Conservation (phyloP, 2,888 invertebrate genomes). For the Entomobrya multifasciata region DNA sequence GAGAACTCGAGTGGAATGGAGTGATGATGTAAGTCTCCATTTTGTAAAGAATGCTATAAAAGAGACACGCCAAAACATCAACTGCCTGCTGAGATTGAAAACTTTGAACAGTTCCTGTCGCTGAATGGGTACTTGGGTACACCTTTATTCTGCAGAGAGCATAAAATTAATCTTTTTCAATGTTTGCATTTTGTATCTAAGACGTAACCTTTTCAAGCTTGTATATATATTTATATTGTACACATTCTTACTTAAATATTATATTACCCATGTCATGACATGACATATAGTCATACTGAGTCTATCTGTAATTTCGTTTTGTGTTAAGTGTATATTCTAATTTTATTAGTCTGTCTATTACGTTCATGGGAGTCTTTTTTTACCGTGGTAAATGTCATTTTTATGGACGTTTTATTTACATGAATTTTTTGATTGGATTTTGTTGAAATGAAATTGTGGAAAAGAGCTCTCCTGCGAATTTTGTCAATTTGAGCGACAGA, state of each 20-base stretch:
- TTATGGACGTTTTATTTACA: slow-evolving; percentile 51
- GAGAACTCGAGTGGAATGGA: not conserved
- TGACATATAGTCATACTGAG: no score
- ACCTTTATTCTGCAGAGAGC: not conserved
- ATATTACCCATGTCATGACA: no score
- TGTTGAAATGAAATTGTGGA: slow-evolving; percentile 8
- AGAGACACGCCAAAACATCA: not conserved
- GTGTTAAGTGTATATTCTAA: not conserved
- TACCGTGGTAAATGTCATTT: slow-evolving; percentile 38
- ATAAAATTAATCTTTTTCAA: slow-evolving; percentile 4
- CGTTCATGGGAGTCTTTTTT: slow-evolving; percentile 11
- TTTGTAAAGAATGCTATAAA: not conserved
- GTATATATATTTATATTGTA: not conserved
- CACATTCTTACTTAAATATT: not conserved
- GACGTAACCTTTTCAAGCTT: not conserved
- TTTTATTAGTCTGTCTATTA: slow-evolving; percentile 2
- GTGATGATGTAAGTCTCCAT: not conserved
- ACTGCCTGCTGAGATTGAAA: no score
- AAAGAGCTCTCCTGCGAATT: slow-evolving; percentile 50
- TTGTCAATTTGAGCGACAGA: slow-evolving; percentile 27
- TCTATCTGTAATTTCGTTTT: not conserved
- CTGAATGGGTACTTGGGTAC: no score
- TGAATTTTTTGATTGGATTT: slow-evolving; percentile 46
- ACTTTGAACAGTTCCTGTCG: no score
- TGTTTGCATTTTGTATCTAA: not conserved